Percentiles rank a stretch among this genome's conserved stretches.
Evolutionary conservation across 2,888 invertebrate genomes (phyloP).

Genomic region (Drepana falcataria): DNA sequence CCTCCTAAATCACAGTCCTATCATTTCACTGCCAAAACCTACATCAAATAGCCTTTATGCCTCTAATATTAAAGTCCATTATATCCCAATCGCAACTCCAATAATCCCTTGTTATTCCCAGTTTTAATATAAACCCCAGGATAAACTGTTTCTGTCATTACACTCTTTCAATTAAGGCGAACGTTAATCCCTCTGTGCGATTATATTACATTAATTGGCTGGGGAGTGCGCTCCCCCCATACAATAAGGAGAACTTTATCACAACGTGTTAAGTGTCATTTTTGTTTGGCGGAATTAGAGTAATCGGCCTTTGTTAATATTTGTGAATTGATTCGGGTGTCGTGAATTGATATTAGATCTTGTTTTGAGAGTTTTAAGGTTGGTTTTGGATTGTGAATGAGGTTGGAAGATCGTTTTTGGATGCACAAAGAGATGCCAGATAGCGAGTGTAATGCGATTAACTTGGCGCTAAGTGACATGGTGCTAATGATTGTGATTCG

Average conservation of each 20-base stretch:
- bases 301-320: slow-evolving; percentile 59
- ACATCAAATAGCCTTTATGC: neutral
- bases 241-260: slow-evolving; percentile 25
- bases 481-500: slow-evolving; percentile 66
- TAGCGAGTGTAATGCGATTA: slow-evolving; percentile 69
- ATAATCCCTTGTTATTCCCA: slow-evolving; percentile 16
- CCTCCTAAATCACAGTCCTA: neutral
- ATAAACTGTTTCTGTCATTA: slow-evolving; percentile 34
- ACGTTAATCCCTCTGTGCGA: slow-evolving; percentile 71
- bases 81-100: slow-evolving; percentile 9
- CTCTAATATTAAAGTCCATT: neutral
- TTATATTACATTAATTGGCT: slow-evolving; percentile 76
- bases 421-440: slow-evolving; percentile 67
- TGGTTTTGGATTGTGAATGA: slow-evolving; percentile 13
- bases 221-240: slow-evolving; percentile 37
- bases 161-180: slow-evolving; percentile 71
- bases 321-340: slow-evolving; percentile 47
- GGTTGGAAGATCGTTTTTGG: slow-evolving; percentile 31
- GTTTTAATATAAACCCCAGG: slow-evolving; percentile 18
- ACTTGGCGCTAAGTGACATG: slow-evolving; percentile 65
- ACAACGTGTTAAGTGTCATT: slow-evolving; percentile 27
- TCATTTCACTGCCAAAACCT: neutral
- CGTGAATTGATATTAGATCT: slow-evolving; percentile 23
- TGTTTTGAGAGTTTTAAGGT: slow-evolving; percentile 26
- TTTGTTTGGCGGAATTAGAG: slow-evolving; percentile 22